phyloP scores from a whole-genome alignment of 2,797 vertebrate species.

The Squalus acanthias region DNA sequence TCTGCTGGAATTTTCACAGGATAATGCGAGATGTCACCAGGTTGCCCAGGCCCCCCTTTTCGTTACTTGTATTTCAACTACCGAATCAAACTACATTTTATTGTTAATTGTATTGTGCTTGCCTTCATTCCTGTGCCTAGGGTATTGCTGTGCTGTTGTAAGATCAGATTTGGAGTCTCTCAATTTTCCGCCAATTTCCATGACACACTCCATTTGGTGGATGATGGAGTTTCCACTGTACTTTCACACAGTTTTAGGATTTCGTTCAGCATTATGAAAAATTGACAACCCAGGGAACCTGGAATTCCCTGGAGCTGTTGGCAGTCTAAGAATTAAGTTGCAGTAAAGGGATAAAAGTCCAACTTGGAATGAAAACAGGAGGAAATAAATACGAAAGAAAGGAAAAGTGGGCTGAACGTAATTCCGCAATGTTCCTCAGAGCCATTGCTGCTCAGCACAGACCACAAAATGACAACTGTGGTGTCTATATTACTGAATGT shows the following conservation, averaged over 20 bases:
- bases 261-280: not conserved
- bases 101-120: not conserved
- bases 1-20: not conserved
- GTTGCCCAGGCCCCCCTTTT: not conserved
- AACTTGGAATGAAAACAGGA: not conserved
- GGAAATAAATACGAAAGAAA: not conserved
- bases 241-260: not conserved
- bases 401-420: not conserved
- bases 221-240: constrained; percentile 26
- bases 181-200: not conserved
- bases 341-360: not conserved
- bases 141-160: not conserved
- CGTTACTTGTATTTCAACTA: not conserved
- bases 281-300: not conserved
- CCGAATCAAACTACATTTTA: not conserved
- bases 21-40: not conserved
- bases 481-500: not conserved
- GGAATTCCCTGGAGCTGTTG: not conserved
- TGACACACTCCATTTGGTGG: not conserved
- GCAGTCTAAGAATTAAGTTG: not conserved
- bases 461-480: not conserved
- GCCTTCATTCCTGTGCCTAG: not conserved
- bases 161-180: constrained; percentile 8
- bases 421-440: not conserved
- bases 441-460: not conserved